These are phyloP conservation scores for Clarias macrocephalus DNA, from an alignment of 2,113 vertebrate species.

Conservation along the genomic window DNA sequence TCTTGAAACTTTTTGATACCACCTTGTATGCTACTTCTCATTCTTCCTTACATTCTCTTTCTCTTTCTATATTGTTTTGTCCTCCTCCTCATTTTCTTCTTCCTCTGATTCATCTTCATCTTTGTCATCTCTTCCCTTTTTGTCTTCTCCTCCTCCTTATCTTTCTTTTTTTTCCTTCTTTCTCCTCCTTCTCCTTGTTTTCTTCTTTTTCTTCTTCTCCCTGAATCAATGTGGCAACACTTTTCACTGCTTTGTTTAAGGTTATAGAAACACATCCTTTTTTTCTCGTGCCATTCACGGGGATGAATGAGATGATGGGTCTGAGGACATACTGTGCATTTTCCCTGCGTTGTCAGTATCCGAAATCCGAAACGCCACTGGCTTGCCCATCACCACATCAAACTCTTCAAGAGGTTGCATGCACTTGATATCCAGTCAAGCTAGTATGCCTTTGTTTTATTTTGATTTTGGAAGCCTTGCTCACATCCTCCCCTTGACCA, in stretches of 20 bases:
- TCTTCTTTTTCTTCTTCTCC: neutral
- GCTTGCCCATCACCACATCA: neutral
- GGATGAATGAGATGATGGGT: neutral
- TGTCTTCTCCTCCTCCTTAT: neutral
- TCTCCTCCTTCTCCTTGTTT: neutral
- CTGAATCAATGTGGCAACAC: neutral
- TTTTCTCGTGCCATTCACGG: neutral
- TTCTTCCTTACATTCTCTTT: neutral
- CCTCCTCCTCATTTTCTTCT: neutral
- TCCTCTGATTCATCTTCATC: neutral
- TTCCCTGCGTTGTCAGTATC: neutral
- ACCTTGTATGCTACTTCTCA: too few species aligned
- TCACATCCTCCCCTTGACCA: conserved; percentile 31
- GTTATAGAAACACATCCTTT: neutral
- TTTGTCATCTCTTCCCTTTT: neutral
- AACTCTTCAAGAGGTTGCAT: neutral
- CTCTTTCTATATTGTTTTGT: conserved; percentile 18
- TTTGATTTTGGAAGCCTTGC: conserved; percentile 65
- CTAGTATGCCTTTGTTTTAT: conserved; percentile 53
- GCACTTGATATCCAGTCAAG: neutral
- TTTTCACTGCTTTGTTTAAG: neutral
- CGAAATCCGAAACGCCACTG: neutral
- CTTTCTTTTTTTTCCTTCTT: neutral
- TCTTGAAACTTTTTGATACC: too few species aligned
- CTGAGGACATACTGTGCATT: neutral